Conservation (phyloP, 2,888 invertebrate genomes). For the Lasioglossum pauxillum region DNA sequence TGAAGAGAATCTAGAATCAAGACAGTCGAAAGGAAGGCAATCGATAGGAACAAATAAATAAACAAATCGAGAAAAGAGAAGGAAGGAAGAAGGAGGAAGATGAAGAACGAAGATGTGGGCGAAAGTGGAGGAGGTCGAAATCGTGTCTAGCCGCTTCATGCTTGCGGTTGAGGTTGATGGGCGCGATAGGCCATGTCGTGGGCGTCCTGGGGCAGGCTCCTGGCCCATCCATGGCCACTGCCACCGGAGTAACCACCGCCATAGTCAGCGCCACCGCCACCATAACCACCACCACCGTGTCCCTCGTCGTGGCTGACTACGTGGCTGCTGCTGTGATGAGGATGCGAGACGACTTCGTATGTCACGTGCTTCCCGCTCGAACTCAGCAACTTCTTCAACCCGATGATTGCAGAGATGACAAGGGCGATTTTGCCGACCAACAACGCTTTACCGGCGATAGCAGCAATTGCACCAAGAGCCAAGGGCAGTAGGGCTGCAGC, state of each 20-base stretch:
- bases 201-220: slow-evolving; percentile 86
- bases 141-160: slow-evolving; percentile 72
- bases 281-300: slow-evolving; percentile 87
- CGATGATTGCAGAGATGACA: slow-evolving; percentile 93
- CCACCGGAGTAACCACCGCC: slow-evolving; percentile 87
- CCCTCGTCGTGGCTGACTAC: slow-evolving; percentile 89
- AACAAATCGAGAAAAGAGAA: slow-evolving; percentile 23
- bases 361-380: slow-evolving; percentile 93
- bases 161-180: slow-evolving; percentile 88
- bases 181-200: slow-evolving; percentile 93
- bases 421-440: slow-evolving; percentile 94
- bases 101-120: not conserved
- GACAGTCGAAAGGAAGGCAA: not conserved
- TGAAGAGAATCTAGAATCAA: not conserved
- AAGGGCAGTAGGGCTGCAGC: slow-evolving; percentile 92
- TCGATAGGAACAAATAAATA: not conserved
- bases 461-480: slow-evolving; percentile 92
- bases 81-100: slow-evolving; percentile 26
- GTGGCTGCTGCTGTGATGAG: slow-evolving; percentile 90
- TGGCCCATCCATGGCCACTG: slow-evolving; percentile 89
- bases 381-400: slow-evolving; percentile 92
- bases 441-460: slow-evolving; percentile 94
- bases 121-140: slow-evolving; percentile 48
- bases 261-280: slow-evolving; percentile 83
- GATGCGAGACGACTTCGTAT: slow-evolving; percentile 94